A percentile compares a stretch with the other conserved stretches of the same genome.
Conservation (phyloP, 92 coral and sea anemone species). For the Porites lobata region DNA sequence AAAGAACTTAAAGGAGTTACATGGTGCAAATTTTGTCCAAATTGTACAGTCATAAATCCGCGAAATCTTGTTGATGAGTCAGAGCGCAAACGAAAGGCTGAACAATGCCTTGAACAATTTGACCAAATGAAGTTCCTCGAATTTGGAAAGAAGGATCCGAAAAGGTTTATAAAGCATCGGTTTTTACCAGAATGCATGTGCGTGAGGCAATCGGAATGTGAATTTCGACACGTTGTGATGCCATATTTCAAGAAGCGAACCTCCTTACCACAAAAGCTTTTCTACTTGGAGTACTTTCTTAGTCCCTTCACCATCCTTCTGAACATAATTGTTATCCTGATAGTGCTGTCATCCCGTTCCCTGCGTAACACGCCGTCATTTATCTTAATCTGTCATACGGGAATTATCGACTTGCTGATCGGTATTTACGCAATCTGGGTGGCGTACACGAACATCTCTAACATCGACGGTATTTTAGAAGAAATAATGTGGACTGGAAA, state of each 20-base stretch:
- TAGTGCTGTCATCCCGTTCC: slow-evolving; percentile 50
- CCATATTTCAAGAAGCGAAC: slow-evolving; percentile 61
- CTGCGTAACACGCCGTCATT: slow-evolving; percentile 76
- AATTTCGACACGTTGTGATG: slow-evolving; percentile 85
- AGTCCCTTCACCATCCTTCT: slow-evolving; percentile 77
- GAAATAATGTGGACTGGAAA: slow-evolving; percentile 87
- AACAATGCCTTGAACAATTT: slow-evolving; percentile 62
- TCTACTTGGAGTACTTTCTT: slow-evolving; percentile 70
- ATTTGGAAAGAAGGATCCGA: slow-evolving; percentile 67
- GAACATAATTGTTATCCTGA: slow-evolving; percentile 55
- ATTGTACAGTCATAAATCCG: slow-evolving; percentile 71
- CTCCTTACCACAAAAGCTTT: slow-evolving; percentile 74
- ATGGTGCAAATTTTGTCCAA: slow-evolving; percentile 82
- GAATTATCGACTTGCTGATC: slow-evolving; percentile 60
- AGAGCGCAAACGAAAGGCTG: slow-evolving; percentile 46
- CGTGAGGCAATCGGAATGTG: slow-evolving; percentile 78
- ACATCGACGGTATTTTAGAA: slow-evolving; percentile 69
- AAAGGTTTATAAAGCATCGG: slow-evolving; percentile 63
- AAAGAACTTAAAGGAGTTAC: slow-evolving; percentile 78
- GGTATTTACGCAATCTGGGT: slow-evolving; percentile 79
- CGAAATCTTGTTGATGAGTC: slow-evolving; percentile 53
- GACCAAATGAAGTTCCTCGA: slow-evolving; percentile 52
- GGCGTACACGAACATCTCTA: slow-evolving; percentile 66
- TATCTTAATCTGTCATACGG: slow-evolving; percentile 69
- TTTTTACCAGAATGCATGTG: slow-evolving; percentile 83